Percentiles rank a stretch among this genome's conserved stretches.
phyloP scores from a whole-genome alignment of 2,797 vertebrate species.

The Notamacropus eugenii region DNA sequence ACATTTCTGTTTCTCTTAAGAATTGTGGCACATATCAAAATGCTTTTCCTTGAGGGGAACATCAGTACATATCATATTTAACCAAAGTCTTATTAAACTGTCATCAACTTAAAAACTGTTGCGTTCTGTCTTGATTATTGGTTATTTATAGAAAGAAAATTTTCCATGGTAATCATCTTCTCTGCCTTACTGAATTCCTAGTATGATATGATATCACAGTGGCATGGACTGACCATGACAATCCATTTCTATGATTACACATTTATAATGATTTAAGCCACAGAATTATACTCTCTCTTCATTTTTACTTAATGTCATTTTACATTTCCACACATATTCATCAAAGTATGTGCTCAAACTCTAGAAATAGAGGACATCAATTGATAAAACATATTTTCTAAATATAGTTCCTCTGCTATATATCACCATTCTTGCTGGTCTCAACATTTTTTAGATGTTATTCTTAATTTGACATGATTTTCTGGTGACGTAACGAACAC shows the following conservation, averaged over 20 bases:
- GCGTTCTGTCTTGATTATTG: not conserved
- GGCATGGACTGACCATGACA: not conserved
- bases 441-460: not conserved
- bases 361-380: not conserved
- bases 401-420: not conserved
- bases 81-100: conserved; percentile 29
- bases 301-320: not conserved
- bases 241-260: not conserved
- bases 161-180: not conserved
- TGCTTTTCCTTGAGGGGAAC: not conserved
- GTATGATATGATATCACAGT: not conserved
- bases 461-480: not conserved
- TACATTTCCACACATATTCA: not conserved
- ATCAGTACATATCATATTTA: conserved; percentile 23
- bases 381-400: not conserved
- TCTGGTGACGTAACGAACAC: not conserved
- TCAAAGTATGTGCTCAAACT: not conserved
- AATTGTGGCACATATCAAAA: not conserved
- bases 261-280: not conserved
- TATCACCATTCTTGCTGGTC: not conserved
- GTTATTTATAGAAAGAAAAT: not conserved
- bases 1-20: conserved; percentile 38
- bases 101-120: not conserved
- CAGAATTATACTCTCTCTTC: not conserved
- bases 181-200: not conserved